Base-by-base conservation (phyloP, 1,140 invertebrate species). In the Drosophila suzukii region DNA sequence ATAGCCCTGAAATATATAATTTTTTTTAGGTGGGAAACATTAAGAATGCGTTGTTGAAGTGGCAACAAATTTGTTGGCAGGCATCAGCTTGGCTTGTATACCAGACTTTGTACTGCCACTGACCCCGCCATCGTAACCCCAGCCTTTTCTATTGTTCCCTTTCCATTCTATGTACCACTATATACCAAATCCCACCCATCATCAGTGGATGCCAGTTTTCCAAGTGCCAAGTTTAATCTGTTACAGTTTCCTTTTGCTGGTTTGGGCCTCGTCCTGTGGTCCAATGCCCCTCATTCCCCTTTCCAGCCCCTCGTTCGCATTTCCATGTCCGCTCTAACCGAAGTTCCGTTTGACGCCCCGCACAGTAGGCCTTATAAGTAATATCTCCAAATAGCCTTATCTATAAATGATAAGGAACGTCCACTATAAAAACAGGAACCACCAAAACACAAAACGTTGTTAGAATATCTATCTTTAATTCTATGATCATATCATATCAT, bases 211-310 rank as follows among this genome's bases (percentile, higher is more conserved):
- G 63, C 49, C 58, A 77, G 73, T 67, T 72, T 75, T 67, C 46
- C 72, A 68, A 82, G 83, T 89, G 84, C 83, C 84, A 88, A 88
- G 84, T 79, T 83, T 88, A 88, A 88, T 88, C 83, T 83, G 83
- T 83, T 88, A 55, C 66, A 83, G 83, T 76, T 86, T 88, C 83
- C 83, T 86, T 86, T 88, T 70, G 78, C 68, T 84, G 81, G 44
- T 78, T 60, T 68, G 36, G 53, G 62, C 72, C 68, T 57, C 60
- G 60, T 75, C 71, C 73, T 67, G 62, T 32, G 38, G 39, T 38
- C 66, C 24, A 17, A 24, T n/a, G 12, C 43, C 55, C 46, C 78
- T 6, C 49, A 51, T 20, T 59, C 39, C 60, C 24, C 56, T 24
- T 17, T 8, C 32, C 51, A 53, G 17, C 62, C 27, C 15, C 32